A percentile compares a stretch with the other conserved stretches of the same genome.
Evolutionary conservation across 2,888 invertebrate species (phyloP).

Genomic region (Cheilosia vernalis): DNA sequence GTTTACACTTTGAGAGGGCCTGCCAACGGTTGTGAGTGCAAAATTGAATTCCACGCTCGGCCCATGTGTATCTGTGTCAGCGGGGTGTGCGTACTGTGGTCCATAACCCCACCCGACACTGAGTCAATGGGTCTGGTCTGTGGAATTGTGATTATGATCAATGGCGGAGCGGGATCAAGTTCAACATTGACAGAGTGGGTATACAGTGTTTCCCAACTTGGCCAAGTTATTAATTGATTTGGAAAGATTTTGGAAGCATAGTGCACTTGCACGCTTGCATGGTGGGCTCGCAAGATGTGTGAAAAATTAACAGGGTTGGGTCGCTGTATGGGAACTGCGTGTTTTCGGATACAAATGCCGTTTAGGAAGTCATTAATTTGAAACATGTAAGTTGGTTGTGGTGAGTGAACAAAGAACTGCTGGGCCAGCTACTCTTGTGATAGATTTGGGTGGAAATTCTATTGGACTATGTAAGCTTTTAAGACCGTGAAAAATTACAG

Average conservation of each 20-base stretch:
- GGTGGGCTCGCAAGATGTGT: conserved; percentile 49
- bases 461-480: conserved; percentile 5
- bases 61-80: conserved; percentile 62
- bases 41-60: conserved; percentile 48
- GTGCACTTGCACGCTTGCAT: conserved; percentile 7
- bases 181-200: conserved; percentile 71
- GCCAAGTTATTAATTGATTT: conserved; percentile 57
- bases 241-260: conserved; percentile 49
- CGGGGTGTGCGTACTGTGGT: conserved; percentile 45
- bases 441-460: background rate
- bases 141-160: conserved; percentile 69
- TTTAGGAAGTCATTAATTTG: conserved; percentile 26
- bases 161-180: conserved; percentile 67
- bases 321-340: conserved; percentile 40
- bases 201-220: conserved; percentile 26
- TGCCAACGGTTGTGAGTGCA: conserved; percentile 35
- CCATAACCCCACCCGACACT: conserved; percentile 41
- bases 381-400: conserved; percentile 43
- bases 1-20: conserved; percentile 54
- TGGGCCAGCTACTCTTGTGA: background rate
- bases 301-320: conserved; percentile 51
- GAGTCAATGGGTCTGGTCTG: conserved; percentile 72
- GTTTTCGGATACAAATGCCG: conserved; percentile 6
- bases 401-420: conserved; percentile 13
- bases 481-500: conserved; percentile 11